These are phyloP conservation scores for Trichogramma evanescens DNA, from an alignment of 2,888 invertebrate genomes.

Conservation along the genomic window DNA sequence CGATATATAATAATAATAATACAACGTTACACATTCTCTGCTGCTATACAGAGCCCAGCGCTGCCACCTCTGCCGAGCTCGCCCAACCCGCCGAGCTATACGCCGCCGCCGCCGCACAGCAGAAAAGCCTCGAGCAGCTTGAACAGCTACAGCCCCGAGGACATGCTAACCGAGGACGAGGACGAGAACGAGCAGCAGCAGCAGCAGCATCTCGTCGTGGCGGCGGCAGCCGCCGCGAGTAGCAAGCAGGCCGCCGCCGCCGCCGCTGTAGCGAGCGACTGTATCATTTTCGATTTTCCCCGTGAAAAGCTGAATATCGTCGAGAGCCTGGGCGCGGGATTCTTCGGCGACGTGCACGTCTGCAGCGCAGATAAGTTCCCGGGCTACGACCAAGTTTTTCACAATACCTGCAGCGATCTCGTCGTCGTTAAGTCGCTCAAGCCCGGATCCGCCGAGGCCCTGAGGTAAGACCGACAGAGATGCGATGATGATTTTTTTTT, in stretches of 20 bases:
- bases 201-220: too few species aligned
- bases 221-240: slow-evolving; percentile 2
- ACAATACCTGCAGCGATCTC: slow-evolving; percentile 46
- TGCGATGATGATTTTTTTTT: background rate
- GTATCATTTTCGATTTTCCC: slow-evolving; percentile 56
- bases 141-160: slow-evolving; percentile 47
- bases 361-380: slow-evolving; percentile 55
- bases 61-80: slow-evolving; percentile 42
- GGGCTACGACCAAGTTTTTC: slow-evolving; percentile 41
- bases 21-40: too few species aligned
- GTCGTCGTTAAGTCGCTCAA: slow-evolving; percentile 70
- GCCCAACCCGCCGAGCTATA: slow-evolving; percentile 45
- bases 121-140: slow-evolving; percentile 45
- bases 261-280: slow-evolving; percentile 18
- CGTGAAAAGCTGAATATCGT: slow-evolving; percentile 66
- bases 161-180: slow-evolving; percentile 51
- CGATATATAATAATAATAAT: too few species aligned
- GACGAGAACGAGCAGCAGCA: slow-evolving; percentile 38
- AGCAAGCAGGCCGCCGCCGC: slow-evolving; percentile 6
- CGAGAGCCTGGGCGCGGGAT: slow-evolving; percentile 70
- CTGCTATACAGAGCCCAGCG: slow-evolving; percentile 34
- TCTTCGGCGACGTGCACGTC: slow-evolving; percentile 68
- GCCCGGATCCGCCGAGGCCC: slow-evolving; percentile 53
- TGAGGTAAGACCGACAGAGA: slow-evolving; percentile 38
- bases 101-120: slow-evolving; percentile 45